These are phyloP conservation scores for Bilobella aurantiaca DNA, from an alignment of 1,140 invertebrate genomes.

Conservation along the genomic window DNA sequence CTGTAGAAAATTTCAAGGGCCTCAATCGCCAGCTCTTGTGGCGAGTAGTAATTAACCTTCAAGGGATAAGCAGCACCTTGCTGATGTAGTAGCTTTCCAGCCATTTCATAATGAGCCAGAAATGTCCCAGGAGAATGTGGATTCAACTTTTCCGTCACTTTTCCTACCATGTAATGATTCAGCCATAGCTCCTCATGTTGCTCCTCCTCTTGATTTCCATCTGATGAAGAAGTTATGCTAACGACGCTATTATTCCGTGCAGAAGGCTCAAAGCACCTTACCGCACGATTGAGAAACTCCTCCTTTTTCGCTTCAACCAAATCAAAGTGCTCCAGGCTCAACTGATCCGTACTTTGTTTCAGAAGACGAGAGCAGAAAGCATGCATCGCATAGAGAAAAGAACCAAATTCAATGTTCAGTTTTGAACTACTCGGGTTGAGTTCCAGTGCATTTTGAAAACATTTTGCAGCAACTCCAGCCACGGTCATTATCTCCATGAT, in stretches of 20 bases:
- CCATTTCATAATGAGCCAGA: conserved; percentile 64
- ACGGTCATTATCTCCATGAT: conserved; percentile 60
- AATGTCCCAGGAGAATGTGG: conserved; percentile 56
- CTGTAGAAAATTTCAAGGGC: conserved; percentile 62
- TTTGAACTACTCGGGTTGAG: conserved; percentile 58
- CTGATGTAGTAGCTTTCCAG: conserved; percentile 61
- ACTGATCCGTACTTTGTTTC: conserved; percentile 57
- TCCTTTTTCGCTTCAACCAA: conserved; percentile 63
- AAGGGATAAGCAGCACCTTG: conserved; percentile 73
- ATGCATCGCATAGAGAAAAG: conserved; percentile 73
- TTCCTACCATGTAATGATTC: conserved; percentile 83
- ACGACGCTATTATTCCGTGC: background rate
- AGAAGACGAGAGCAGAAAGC: conserved; percentile 73
- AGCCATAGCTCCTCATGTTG: conserved; percentile 68
- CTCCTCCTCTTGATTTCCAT: conserved; percentile 44
- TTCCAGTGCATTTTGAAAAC: conserved; percentile 64
- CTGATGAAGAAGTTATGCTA: background rate
- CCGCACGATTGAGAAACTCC: conserved; percentile 61
- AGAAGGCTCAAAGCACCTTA: conserved; percentile 54
- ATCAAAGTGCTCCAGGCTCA: conserved; percentile 65
- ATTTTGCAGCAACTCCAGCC: conserved; percentile 57
- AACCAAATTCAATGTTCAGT: conserved; percentile 80
- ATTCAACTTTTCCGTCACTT: conserved; percentile 73
- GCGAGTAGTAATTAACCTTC: conserved; percentile 72
- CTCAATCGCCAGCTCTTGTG: conserved; percentile 74